phyloP scores from a whole-genome alignment of 1,140 invertebrate species.

The Eulimnadia texana region DNA sequence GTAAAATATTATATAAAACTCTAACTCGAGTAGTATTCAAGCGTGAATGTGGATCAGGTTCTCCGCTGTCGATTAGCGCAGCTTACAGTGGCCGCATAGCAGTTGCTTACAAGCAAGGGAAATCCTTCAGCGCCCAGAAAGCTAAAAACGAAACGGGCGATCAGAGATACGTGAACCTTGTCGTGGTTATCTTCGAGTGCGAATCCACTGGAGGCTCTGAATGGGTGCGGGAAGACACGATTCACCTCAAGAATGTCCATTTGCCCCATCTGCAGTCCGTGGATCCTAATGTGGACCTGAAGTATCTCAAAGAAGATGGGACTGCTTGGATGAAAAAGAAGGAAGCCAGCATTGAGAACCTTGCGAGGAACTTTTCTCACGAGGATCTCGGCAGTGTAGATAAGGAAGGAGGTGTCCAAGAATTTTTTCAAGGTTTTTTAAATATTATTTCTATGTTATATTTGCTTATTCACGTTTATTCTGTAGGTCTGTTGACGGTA shows the following conservation, averaged over 20 bases:
- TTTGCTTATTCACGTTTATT: neutral
- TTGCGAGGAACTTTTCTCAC: constrained; percentile 44
- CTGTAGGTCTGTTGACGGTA: constrained; percentile 57
- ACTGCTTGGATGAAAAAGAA: constrained; percentile 53
- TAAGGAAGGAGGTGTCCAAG: neutral
- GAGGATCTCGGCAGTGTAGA: constrained; percentile 31
- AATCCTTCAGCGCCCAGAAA: constrained; percentile 45
- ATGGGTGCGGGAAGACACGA: constrained; percentile 97
- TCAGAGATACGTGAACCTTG: constrained; percentile 77
- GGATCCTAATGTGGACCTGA: constrained; percentile 64
- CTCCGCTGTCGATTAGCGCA: constrained; percentile 80
- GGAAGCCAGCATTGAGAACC: constrained; percentile 57
- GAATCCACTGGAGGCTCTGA: constrained; percentile 94
- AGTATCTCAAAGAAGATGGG: constrained; percentile 55
- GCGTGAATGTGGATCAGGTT: too few relatives aligned
- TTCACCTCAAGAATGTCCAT: constrained; percentile 75
- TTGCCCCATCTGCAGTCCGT: constrained; percentile 56
- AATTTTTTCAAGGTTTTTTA: neutral
- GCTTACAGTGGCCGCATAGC: constrained; percentile 94
- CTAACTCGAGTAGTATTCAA: too few relatives aligned
- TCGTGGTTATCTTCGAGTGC: constrained; percentile 97
- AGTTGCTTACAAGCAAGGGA: constrained; percentile 81
- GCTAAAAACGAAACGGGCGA: constrained; percentile 53
- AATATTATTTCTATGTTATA: neutral
- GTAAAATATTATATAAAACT: constrained; percentile 29